A percentile compares a stretch with the other conserved stretches of the same genome.
Evolutionary conservation across 2,113 vertebrate genomes (phyloP).

Genomic region (Heteronetta atricapilla): DNA sequence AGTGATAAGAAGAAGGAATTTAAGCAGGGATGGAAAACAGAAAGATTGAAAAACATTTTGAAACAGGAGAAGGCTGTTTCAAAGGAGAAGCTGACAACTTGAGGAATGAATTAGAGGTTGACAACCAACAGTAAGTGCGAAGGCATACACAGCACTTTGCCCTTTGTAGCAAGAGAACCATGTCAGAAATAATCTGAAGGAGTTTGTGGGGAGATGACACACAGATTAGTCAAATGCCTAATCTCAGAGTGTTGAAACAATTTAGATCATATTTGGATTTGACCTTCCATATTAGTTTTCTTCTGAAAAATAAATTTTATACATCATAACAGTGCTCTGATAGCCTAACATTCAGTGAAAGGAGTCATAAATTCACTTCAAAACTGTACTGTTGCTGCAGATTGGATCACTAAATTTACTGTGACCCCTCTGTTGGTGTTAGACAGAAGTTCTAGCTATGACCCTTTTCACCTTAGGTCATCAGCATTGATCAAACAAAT

Average conservation of each 20-base stretch:
- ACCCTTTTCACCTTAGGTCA: background rate
- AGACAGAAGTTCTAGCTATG: background rate
- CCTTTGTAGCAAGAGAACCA: background rate
- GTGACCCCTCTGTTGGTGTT: background rate
- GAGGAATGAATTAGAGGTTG: background rate
- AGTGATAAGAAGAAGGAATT: background rate
- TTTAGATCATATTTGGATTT: background rate
- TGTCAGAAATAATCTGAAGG: background rate
- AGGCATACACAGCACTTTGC: background rate
- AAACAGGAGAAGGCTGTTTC: background rate
- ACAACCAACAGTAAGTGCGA: background rate
- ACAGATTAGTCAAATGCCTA: fast-evolving
- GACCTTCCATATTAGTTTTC: background rate
- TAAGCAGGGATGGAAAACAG: background rate
- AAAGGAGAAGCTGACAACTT: background rate
- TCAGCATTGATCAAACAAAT: background rate
- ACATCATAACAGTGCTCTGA: background rate
- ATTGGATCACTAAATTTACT: background rate
- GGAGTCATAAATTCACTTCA: background rate
- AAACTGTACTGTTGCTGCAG: background rate
- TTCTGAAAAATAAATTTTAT: background rate
- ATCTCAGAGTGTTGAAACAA: background rate
- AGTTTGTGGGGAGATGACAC: background rate
- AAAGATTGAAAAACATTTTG: background rate
- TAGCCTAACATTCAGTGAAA: too few species aligned